A percentile compares a stretch with the other conserved stretches of the same genome.
Evolutionary conservation across 1,140 invertebrate genomes (phyloP).

Genomic region (Fopius arisanus): DNA sequence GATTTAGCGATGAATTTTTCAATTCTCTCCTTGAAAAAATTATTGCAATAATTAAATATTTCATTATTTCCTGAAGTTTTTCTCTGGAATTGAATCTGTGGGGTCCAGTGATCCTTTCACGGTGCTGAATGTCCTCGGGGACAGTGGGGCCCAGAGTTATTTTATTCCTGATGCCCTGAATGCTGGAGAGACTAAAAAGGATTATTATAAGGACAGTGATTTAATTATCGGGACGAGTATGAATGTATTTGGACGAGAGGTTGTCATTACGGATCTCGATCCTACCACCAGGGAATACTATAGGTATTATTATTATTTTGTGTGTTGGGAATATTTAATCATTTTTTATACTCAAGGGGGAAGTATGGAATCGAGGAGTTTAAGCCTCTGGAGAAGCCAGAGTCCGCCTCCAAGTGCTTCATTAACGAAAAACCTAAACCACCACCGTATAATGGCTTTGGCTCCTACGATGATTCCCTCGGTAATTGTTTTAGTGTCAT

Average conservation of each 20-base stretch:
- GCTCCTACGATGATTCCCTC: slow-evolving; percentile 85
- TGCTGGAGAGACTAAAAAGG: slow-evolving; percentile 59
- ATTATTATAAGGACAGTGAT: slow-evolving; percentile 78
- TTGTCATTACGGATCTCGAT: slow-evolving; percentile 87
- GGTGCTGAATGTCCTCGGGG: slow-evolving; percentile 77
- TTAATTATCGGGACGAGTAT: slow-evolving; percentile 81
- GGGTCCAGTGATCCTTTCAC: slow-evolving; percentile 70
- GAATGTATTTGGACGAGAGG: slow-evolving; percentile 80
- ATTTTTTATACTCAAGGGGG: slow-evolving; percentile 37
- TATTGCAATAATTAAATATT: no score
- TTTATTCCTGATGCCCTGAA: slow-evolving; percentile 70
- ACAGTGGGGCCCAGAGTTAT: slow-evolving; percentile 66
- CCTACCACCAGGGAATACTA: slow-evolving; percentile 89
- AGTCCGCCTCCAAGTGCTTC: slow-evolving; percentile 53
- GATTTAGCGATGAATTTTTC: no score
- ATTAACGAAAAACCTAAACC: slow-evolving; percentile 70
- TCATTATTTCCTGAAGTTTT: slow-evolving; percentile 54
- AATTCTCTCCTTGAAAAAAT: slow-evolving; percentile 2
- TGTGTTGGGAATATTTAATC: no score
- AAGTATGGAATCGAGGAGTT: slow-evolving; percentile 69
- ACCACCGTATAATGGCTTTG: slow-evolving; percentile 90
- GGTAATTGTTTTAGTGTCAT: slow-evolving; percentile 82
- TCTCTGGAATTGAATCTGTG: slow-evolving; percentile 64
- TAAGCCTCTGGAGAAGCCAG: slow-evolving; percentile 64
- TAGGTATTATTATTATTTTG: slow-evolving; percentile 56